Evolutionary conservation across 2,888 invertebrate species (phyloP), one percentile per base, ranked within the genome.

Genomic region (Camponotus fellah): DNA sequence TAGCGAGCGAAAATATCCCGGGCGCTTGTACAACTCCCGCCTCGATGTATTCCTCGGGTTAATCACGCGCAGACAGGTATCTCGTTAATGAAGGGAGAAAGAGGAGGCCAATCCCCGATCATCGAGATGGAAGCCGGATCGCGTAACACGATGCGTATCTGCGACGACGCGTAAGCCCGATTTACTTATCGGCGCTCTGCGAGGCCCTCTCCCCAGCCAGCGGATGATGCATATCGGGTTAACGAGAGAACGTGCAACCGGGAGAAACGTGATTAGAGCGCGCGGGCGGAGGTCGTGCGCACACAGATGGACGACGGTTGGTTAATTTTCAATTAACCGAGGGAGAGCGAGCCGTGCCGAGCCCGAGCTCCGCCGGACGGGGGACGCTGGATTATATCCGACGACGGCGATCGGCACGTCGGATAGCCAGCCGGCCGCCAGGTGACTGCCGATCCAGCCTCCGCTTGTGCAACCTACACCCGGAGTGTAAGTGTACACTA

Each of bases 301-400:
- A 88, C 88, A 88, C 90, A 90, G 90, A 92, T 92, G 92, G 92
- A 92, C 92, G 91, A 89, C 87, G 91, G 90, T 91, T 92, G 92
- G 92, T 92, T 92, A 93, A 92, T 93, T 93, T 92, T 92, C 92
- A 93, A 93, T 93, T 92, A 93, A 91, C 91, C 88, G 85, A 81
- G 85, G 82, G 74, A 86, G 82, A 86, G 82, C 82, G 82, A 84
- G 84, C 80, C 37, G 66, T 72, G 60, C 26, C 26, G 26, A 2
- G 74, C 69, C 26, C 26, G 26, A 2, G 74, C 69, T 60, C 60
- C 68, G 80, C 81, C 53, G 77, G 85, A 79, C 68, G 12, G 56
- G 56, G 84, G 74, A 62, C 49, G 58, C 56, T 46, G 74, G 85
- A 85, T 86, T 86, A 86, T 85, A 81, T 75, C 58, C 72, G 82